These are phyloP conservation scores for Syngnathus floridae DNA, from an alignment of 2,113 vertebrate genomes.

Conservation along the genomic window DNA sequence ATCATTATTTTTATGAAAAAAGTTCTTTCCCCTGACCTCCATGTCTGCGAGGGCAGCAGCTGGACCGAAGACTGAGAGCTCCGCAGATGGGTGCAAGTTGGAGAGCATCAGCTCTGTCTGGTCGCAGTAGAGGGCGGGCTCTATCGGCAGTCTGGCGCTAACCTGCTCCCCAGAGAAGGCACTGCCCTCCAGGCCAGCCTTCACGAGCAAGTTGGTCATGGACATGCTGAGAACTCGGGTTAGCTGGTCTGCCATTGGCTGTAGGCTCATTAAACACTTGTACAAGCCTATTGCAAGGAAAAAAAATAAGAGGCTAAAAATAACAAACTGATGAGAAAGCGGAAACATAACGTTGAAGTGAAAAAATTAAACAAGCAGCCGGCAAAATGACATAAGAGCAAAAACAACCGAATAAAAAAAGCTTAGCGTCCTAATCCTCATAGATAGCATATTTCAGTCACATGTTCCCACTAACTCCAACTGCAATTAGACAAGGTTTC, in stretches of 20 bases:
- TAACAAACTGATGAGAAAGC: not conserved
- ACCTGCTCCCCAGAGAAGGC: constrained; percentile 62
- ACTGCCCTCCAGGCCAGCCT: constrained; percentile 62
- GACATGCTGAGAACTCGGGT: constrained; percentile 74
- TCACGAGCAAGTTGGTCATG: constrained; percentile 70
- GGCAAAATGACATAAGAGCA: not conserved
- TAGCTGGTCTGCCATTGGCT: constrained; percentile 76
- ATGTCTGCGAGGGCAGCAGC: constrained; percentile 72
- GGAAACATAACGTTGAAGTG: too few relatives aligned
- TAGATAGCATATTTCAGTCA: too few relatives aligned
- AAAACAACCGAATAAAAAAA: not conserved
- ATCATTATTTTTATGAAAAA: not conserved
- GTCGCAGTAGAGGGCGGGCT: constrained; percentile 79
- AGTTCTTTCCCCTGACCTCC: constrained; percentile 68
- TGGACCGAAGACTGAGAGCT: constrained; percentile 82
- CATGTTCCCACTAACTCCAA: constrained; percentile 3
- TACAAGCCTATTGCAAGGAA: constrained; percentile 75
- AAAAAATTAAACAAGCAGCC: not conserved
- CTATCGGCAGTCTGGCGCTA: constrained; percentile 72
- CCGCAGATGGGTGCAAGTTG: constrained; percentile 70
- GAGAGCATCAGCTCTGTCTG: constrained; percentile 81
- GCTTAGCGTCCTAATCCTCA: too few relatives aligned
- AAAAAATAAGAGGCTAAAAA: not conserved
- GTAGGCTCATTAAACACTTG: constrained; percentile 76
- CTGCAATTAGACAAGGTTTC: constrained; percentile 42